Base-by-base conservation (phyloP, 2,888 invertebrate genomes). In the Euproctis similis region DNA sequence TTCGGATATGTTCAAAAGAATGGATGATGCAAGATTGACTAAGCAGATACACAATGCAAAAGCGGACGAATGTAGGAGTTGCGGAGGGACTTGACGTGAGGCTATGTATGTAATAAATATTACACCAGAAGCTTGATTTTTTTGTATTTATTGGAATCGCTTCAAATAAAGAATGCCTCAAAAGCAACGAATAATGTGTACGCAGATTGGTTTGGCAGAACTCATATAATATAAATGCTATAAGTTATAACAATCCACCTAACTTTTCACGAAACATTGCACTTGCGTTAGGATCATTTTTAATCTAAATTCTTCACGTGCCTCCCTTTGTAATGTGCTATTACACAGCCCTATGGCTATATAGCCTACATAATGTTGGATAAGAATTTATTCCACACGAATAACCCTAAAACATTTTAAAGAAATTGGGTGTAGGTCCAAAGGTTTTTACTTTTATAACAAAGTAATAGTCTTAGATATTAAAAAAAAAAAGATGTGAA, bases 251-350 rank as follows among this genome's bases (percentile, higher is more conserved):
- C 46, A 46, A 51, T 51, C 45, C 44, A 42, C 42, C 43, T 47
- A 54, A 54, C 46, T 64, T 69, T 72, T 67, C 56, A 69, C 69
- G 64, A 64, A 63, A 66, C 67, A 69, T 66, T 71, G 64, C 69
- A 67, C 70, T 62, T 71, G 51, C 22, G 23, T 61, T 54, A 52
- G 59, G 59, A 72, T 72, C 61, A 73, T 73, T 76, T 75, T 74
- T 75, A 75, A 76, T 76, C 76, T 67, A 75, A 76, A 76, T 76
- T 76, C 76, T 73, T 34, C 41, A 39, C 58, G 41, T 55, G 50
- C 64, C 57, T 57, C 60, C 64, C 70, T 73, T 76, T 73, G 70
- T 69, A 54, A 43, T 58, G 42, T 13, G 28, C 29, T 34, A 42
- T 39, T 28, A 44, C 63, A 58, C 54, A 14, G 6, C 6, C 14